Percentiles rank a stretch among this genome's conserved stretches.
Conservation (phyloP, 1,140 invertebrate genomes). For the Charaxes varanes region DNA sequence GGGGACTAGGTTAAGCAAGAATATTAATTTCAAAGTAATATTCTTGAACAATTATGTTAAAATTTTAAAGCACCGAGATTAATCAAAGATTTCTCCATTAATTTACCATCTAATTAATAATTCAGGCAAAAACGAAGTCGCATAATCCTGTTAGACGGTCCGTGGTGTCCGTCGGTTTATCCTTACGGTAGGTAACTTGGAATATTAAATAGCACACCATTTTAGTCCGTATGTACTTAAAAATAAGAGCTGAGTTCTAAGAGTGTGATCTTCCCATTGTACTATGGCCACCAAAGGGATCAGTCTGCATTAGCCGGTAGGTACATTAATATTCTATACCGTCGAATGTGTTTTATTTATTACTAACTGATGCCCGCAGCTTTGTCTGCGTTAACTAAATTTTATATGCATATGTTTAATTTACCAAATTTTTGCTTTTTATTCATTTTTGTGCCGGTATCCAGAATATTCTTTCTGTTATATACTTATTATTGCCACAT, state of each 20-base stretch:
- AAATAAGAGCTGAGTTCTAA: constrained; percentile 6
- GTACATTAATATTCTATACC: constrained; percentile 55
- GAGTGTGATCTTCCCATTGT: constrained; percentile 12
- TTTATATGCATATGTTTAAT: background rate
- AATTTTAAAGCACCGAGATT: constrained; percentile 7
- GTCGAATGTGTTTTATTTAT: constrained; percentile 47
- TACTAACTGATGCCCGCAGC: constrained; percentile 5
- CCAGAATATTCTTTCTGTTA: no score
- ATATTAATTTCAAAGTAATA: no score
- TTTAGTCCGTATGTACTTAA: constrained; percentile 5
- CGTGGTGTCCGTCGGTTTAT: constrained; percentile 23
- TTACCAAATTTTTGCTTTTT: no score
- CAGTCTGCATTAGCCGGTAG: constrained; percentile 34
- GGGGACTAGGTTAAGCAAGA: no score
- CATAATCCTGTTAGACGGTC: constrained; percentile 43
- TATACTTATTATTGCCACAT: no score
- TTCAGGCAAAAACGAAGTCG: constrained; percentile 33
- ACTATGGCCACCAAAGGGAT: constrained; percentile 29
- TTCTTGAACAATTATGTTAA: background rate
- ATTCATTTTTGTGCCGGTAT: no score
- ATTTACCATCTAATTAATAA: constrained; percentile 31
- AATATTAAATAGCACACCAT: background rate
- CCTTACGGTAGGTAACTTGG: constrained; percentile 16
- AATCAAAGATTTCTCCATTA: constrained; percentile 26
- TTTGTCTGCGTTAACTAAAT: background rate